A percentile compares a stretch with the other conserved stretches of the same genome.
phyloP scores from a whole-genome alignment of 2,888 invertebrate genomes.

The Ariolimax columbianus region DNA sequence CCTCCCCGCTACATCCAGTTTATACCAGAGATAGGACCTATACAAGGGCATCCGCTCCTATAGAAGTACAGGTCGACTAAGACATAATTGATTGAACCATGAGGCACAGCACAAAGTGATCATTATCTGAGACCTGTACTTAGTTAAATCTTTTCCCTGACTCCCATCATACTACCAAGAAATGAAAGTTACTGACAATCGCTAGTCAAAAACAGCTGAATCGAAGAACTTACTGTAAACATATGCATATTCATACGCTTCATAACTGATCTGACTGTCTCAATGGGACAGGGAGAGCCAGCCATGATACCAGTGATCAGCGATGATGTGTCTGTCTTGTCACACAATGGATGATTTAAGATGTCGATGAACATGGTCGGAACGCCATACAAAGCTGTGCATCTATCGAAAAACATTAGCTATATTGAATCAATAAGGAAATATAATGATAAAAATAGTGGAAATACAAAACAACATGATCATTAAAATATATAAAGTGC shows the following conservation, averaged over 20 bases:
- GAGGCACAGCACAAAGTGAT: no score
- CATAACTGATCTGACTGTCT: constrained; percentile 79
- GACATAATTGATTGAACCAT: no score
- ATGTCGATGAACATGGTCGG: constrained; percentile 93
- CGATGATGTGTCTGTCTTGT: constrained; percentile 78
- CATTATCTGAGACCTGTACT: no score
- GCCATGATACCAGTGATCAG: constrained; percentile 83
- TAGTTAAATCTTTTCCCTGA: no score
- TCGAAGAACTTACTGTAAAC: constrained; percentile 74
- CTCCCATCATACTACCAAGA: no score
- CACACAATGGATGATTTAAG: constrained; percentile 79
- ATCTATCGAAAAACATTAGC: constrained; percentile 80
- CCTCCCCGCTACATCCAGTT: no score
- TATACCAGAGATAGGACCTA: no score
- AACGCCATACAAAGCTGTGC: constrained; percentile 86
- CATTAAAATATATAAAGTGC: neutral
- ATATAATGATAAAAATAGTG: neutral
- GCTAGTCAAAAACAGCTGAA: neutral
- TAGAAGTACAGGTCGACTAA: no score
- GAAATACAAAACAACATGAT: neutral
- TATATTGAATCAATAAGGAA: neutral
- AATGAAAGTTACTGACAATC: no score
- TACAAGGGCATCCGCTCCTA: no score
- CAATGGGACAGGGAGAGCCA: constrained; percentile 85
- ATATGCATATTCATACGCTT: constrained; percentile 79